These are phyloP conservation scores for Chaetophractus vellerosus DNA, from an alignment of 2,797 vertebrate species.

Conservation along the genomic window DNA sequence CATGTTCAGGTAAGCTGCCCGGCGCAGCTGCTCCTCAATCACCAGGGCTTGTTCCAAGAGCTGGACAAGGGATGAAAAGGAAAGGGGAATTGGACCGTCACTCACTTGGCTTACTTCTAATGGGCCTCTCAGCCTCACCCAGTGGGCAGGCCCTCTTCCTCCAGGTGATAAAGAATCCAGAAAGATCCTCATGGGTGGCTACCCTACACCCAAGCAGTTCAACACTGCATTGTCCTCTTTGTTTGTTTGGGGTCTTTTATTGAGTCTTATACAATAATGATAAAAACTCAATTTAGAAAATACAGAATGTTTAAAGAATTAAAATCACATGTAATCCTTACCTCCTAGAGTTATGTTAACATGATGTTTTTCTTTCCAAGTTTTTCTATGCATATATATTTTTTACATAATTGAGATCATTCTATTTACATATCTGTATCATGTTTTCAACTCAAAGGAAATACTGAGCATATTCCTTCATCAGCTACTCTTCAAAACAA, in stretches of 20 bases:
- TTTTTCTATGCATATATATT: not conserved
- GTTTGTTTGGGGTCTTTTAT: not conserved
- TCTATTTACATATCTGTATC: not conserved
- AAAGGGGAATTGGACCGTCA: not conserved
- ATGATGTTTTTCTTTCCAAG: not conserved
- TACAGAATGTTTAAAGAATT: slow-evolving; percentile 24
- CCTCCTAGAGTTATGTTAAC: slow-evolving; percentile 16
- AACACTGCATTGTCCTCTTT: not conserved
- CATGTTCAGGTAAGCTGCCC: slow-evolving; percentile 99
- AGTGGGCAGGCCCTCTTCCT: not conserved
- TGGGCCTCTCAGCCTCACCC: not conserved
- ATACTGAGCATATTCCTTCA: not conserved
- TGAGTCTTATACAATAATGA: slow-evolving; percentile 16
- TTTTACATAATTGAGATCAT: slow-evolving; percentile 2
- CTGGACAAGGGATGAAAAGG: slow-evolving; percentile 87
- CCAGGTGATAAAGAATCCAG: not conserved
- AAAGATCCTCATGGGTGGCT: not conserved
- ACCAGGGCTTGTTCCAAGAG: slow-evolving; percentile 97
- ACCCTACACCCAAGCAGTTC: not conserved
- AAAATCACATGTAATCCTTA: not conserved
- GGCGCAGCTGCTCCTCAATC: slow-evolving; percentile 97
- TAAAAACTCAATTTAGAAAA: slow-evolving; percentile 53
- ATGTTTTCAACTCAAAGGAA: slow-evolving; percentile 19
- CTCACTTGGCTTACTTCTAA: not conserved
- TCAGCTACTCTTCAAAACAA: slow-evolving; percentile 9